Base-by-base conservation (phyloP, 1,140 invertebrate genomes). In the Mercenaria mercenaria region DNA sequence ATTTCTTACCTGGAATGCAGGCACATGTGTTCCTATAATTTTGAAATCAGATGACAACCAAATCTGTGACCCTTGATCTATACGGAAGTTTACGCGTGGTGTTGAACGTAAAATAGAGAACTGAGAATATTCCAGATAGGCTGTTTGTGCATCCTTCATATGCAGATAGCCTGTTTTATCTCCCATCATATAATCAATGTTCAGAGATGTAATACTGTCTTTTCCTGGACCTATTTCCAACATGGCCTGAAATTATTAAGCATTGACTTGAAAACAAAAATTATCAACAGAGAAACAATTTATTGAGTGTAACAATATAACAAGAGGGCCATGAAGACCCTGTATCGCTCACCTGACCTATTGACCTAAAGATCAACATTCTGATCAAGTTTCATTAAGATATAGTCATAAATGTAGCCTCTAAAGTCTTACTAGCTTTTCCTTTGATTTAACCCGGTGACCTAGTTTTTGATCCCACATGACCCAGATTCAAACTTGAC, bases 51-150 rank as follows among this genome's bases (percentile, higher is more conserved):
- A 82, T n/a, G 93, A 91, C 2, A 89, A 82, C 90, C 91, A 93
- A 74, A 94, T 52, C 50, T 91, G 76, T 15, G 91, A 91, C 1
- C 90, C 90, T 26, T 91, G 23, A 32, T 92, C 90, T 34, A 94
- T 86, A 29, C 85, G 77, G 74, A 93, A 93, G 80, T 94, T 94
- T 32, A 91, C 67, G 1, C 93, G 94, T 56, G 93, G 94, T 10
- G 92, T 87, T 18, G 93, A 93, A 52, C 92, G 56, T 1, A 91
- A 61, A 47, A 89, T 20, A 15, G 59, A 69, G 84, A 83, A 94
- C 56, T 81, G 32, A 37, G 91, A 90, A 90, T 90, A 93, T 56
- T 93, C 93, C 15, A 94, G 43, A 67, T 87, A 94, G 76, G 92
- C 90, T 23, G 82, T 91, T 56, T 94, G 93, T 29, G 82, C 69